Conservation (phyloP, 2,797 vertebrate genomes). For the Aldrovandia affinis region DNA sequence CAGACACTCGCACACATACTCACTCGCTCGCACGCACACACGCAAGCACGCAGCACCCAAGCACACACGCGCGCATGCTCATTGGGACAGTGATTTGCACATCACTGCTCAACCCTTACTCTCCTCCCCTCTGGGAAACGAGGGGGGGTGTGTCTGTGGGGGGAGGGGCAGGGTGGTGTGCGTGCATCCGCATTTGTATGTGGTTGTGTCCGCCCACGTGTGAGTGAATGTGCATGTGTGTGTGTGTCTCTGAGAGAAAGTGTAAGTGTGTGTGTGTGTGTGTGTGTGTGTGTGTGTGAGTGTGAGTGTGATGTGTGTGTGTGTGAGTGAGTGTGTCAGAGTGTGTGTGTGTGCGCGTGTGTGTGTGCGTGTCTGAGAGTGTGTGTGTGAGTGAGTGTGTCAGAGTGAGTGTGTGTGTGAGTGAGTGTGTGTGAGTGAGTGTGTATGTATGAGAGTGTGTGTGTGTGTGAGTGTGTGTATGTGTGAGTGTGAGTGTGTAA, state of each 20-base stretch:
- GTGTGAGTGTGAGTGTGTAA: conserved; percentile 42
- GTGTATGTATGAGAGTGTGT: background rate
- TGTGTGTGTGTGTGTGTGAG: background rate
- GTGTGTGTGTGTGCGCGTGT: background rate
- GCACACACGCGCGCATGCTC: conserved; percentile 52
- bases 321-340: background rate
- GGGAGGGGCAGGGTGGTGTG: conserved; percentile 57
- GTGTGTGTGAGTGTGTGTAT: background rate
- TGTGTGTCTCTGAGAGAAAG: too few relatives aligned
- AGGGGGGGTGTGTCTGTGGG: too few relatives aligned
- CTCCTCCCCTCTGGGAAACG: conserved; percentile 77
- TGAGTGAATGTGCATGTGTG: too few relatives aligned
- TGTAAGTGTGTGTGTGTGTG: background rate
- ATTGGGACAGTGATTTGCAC: conserved; percentile 64
- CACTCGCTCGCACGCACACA: background rate
- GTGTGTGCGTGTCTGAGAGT: background rate
- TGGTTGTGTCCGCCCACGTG: too few relatives aligned
- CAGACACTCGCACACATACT: too few relatives aligned
- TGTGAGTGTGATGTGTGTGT: too few relatives aligned
- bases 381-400: too few relatives aligned
- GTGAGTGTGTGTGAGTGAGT: background rate
- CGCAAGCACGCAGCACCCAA: conserved; percentile 34
- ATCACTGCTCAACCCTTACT: conserved; percentile 78
- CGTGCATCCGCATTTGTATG: too few relatives aligned
- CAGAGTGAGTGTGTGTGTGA: too few relatives aligned